Percentiles rank a stretch among this genome's conserved stretches.
phyloP scores from a whole-genome alignment of 2,797 vertebrate genomes.

The Channallabes apus region DNA sequence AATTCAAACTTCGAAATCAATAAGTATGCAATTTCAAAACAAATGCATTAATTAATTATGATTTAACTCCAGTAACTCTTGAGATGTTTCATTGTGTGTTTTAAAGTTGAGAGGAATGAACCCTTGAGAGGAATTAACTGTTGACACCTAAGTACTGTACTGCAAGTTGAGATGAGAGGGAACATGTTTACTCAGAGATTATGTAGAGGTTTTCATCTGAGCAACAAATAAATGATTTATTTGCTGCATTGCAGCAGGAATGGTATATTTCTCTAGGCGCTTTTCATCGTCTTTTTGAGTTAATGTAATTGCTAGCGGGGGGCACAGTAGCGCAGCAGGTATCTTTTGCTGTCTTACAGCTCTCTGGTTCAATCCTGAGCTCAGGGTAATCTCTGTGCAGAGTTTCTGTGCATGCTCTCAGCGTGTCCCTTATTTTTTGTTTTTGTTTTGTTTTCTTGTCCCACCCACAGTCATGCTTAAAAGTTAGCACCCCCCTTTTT shows the following conservation, averaged over 20 bases:
- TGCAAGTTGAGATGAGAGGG: too few relatives aligned
- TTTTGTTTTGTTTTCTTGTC: background rate
- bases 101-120: background rate
- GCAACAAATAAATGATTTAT: slow-evolving; percentile 19
- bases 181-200: background rate
- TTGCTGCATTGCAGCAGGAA: slow-evolving; percentile 5
- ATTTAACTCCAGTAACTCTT: background rate
- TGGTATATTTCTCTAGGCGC: background rate
- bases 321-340: slow-evolving; percentile 1
- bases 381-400: slow-evolving; percentile 1
- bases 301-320: slow-evolving; percentile 30
- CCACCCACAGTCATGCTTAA: background rate
- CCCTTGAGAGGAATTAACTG: background rate
- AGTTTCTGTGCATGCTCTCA: background rate
- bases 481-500: too few relatives aligned
- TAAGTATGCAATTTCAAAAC: slow-evolving; percentile 3
- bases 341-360: slow-evolving; percentile 1
- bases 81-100: background rate
- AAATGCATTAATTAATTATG: background rate
- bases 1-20: background rate
- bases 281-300: slow-evolving; percentile 2
- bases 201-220: slow-evolving; percentile 4
- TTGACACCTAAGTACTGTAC: background rate
- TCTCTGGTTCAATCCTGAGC: background rate
- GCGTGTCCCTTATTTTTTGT: background rate